Evolutionary conservation across 2,888 invertebrate genomes (phyloP), one percentile per base, ranked within the genome.

Genomic region (Agrotis segetum): DNA sequence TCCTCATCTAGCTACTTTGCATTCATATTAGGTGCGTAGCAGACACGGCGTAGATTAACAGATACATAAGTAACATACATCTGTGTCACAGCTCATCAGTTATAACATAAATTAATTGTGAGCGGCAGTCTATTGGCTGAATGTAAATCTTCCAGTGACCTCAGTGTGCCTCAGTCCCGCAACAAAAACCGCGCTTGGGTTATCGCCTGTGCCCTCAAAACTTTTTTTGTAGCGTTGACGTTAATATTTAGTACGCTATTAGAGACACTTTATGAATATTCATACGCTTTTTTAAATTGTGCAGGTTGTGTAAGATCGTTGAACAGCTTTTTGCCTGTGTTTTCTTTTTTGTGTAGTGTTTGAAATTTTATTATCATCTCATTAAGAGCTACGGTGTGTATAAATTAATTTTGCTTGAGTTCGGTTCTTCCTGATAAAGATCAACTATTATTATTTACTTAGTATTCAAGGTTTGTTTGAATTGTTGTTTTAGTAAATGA

Each of bases 81-180:
- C 63, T 77, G 62, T 77, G 82, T 71, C 83, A 74, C 64, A 76
- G 71, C 63, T 67, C 70, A 86, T 82, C 83, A 74, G 78, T 74
- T 75, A 71, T 66, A 75, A 73, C 72, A 87, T 86, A 79, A 81
- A 86, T 84, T 81, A 81, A 87, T 84, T 81, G 78, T 77, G 71
- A 53, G 63, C 69, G 71, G 67, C 76, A 63, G 81, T 86, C 81
- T 83, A 86, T 87, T 87, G 83, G 79, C 79, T 86, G 77, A 84
- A 87, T 88, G 85, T 87, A 86, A 90, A 89, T 87, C 82, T 85
- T 80, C 79, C 75, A 75, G 83, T 87, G 88, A 89, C 89, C 85
- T 88, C 88, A 83, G 75, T 77, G 70, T 66, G 88, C 89, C 85
- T 88, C 88, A 83, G 75, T 77, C 71, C 67, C 75, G 74, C 74